Conservation (phyloP, 2,797 vertebrate genomes). For the Rhinella marina region DNA sequence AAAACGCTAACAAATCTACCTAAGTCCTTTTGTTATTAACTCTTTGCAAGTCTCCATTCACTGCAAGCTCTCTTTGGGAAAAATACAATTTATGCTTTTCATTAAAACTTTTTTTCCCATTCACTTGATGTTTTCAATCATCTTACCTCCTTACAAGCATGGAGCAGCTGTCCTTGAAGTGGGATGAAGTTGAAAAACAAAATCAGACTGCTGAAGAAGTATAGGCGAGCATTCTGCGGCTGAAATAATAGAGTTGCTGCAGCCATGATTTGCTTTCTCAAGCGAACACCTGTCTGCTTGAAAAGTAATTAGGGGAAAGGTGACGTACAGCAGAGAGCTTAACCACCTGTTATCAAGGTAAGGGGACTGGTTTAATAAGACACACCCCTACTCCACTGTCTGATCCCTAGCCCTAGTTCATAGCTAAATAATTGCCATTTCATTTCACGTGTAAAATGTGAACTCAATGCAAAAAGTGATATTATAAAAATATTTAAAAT, state of each 20-base stretch:
- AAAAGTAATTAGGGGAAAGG: neutral
- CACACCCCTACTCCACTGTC: slow-evolving; percentile 34
- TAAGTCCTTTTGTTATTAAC: neutral
- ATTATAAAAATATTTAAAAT: no score
- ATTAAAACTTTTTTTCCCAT: neutral
- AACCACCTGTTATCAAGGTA: slow-evolving; percentile 39
- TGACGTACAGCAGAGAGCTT: slow-evolving; percentile 27
- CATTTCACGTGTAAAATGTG: neutral
- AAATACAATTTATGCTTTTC: neutral
- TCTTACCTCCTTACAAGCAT: slow-evolving; percentile 59
- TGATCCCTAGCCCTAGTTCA: slow-evolving; percentile 2
- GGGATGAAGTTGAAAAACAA: slow-evolving; percentile 4
- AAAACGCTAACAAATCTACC: neutral
- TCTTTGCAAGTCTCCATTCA: neutral
- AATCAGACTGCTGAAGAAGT: slow-evolving; percentile 13
- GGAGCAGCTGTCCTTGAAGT: slow-evolving; percentile 43
- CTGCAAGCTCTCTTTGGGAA: neutral
- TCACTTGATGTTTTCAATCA: neutral
- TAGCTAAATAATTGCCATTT: neutral
- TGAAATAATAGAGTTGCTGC: neutral
- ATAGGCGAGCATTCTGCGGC: neutral
- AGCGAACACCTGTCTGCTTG: slow-evolving; percentile 16
- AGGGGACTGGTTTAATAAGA: slow-evolving; percentile 26
- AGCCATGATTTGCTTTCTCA: slow-evolving; percentile 20
- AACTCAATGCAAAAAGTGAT: neutral